Evolutionary conservation across 1,140 invertebrate genomes (phyloP), one percentile per base, ranked within the genome.

Genomic region (Holotrichia oblita): DNA sequence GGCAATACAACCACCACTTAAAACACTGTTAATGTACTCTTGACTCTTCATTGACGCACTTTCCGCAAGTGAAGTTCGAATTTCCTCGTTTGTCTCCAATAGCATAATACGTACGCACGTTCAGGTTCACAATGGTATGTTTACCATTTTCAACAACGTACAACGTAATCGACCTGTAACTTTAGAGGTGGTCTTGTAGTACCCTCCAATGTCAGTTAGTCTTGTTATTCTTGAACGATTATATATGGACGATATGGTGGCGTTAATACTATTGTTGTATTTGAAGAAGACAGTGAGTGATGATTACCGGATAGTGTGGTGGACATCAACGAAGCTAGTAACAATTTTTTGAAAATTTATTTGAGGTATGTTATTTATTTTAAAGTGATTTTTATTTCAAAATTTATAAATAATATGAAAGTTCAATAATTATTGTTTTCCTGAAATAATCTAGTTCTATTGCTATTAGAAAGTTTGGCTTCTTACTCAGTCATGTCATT

Each of bases 201-300:
- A 69, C 27, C 10, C 22, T 69, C 27, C 61, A 69, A 69, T 69
- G 61, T 69, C 61, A 22, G 7, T 69, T 24, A 34, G 61, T 24
- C 20, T 20, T 8, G 27, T 6, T 34, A 22, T 7, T 69, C 27
- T 27, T 22, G 61, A 24, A 22, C 20, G 22, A 69, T 69, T 69
- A 69, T 69, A 69, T 69, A 69, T 69, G 61, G 61, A 34, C 27
- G 61, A 69, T 34, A 69, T 34, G 61, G 22, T 34, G 22, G 61
- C 6, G 61, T 69, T 69, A 69, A 69, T 69, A 20, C 22, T 69
- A 27, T 69, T 69, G 24, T 34, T 24, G 24, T 69, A 69, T 69
- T 69, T 69, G 61, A 69, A 69, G 20, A 69, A 69, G 61, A 24
- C 27, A 10, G 61, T 69, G 8, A 22, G 12, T 17, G 4, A 20